Evolutionary conservation across 2,113 vertebrate genomes (phyloP).

Genomic region (Thymallus thymallus): DNA sequence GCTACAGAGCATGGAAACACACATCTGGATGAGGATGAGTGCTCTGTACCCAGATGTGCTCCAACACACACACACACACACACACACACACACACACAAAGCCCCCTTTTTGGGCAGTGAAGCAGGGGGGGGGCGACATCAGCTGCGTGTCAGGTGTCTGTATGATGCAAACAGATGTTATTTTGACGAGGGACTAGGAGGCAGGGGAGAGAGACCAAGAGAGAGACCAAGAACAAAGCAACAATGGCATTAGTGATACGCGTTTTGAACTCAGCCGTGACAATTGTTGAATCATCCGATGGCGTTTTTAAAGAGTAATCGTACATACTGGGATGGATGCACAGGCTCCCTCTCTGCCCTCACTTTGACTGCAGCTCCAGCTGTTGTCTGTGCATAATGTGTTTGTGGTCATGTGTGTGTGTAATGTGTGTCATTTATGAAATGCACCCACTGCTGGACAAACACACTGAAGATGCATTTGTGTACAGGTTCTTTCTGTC

Average conservation of each 20-base stretch:
- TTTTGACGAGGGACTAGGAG: constrained; percentile 66
- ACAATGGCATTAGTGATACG: constrained; percentile 43
- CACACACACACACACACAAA: constrained; percentile 14
- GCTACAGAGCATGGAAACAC: constrained; percentile 48
- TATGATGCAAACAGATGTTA: constrained; percentile 77
- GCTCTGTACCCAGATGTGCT: constrained; percentile 61
- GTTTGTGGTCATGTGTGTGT: constrained; percentile 18
- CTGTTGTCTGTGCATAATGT: constrained; percentile 54
- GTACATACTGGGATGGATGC: constrained; percentile 33
- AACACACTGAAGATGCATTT: no score
- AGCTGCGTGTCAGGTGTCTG: constrained; percentile 75
- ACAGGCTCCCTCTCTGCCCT: constrained; percentile 43
- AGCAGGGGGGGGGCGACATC: constrained; percentile 31
- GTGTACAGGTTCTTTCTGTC: no score
- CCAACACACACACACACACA: constrained; percentile 20
- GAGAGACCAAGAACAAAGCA: constrained; percentile 62
- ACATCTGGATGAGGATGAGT: constrained; percentile 57
- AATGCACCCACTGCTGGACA: no score
- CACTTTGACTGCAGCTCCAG: constrained; percentile 30
- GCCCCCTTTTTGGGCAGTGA: no score
- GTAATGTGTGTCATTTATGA: neutral
- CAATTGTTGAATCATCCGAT: constrained; percentile 62
- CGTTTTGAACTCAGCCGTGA: constrained; percentile 66
- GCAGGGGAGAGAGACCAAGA: constrained; percentile 54
- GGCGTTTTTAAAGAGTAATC: constrained; percentile 50